Evolutionary conservation across 2,113 vertebrate genomes (phyloP).

Genomic region (Narcine bancroftii): DNA sequence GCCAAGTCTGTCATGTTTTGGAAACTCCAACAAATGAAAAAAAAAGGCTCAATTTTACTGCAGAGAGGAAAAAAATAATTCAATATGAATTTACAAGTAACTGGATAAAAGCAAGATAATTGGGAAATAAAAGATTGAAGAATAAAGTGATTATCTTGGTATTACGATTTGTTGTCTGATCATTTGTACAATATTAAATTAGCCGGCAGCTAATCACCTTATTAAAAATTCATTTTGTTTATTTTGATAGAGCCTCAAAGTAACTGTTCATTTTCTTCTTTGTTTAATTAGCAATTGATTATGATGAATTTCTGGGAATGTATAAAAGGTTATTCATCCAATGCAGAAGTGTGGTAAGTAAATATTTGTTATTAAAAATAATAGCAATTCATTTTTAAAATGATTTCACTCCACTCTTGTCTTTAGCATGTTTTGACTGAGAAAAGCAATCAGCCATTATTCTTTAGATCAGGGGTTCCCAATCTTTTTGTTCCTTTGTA

Average conservation of each 20-base stretch:
- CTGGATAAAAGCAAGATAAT: background rate
- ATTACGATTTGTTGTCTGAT: background rate
- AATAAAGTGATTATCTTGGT: background rate
- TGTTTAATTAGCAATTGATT: slow-evolving; percentile 48
- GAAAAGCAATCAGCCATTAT: background rate
- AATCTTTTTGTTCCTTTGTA: no score
- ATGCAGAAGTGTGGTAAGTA: slow-evolving; percentile 57
- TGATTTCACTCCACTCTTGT: slow-evolving; percentile 16
- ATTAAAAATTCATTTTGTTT: background rate
- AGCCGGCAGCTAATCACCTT: background rate
- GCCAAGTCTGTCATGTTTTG: no score
- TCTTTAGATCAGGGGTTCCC: background rate
- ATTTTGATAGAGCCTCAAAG: background rate
- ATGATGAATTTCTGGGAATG: slow-evolving; percentile 52
- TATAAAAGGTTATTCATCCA: slow-evolving; percentile 52
- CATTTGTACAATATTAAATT: slow-evolving; percentile 7
- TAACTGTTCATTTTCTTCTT: slow-evolving; percentile 16
- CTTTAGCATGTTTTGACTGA: background rate
- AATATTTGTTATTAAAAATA: background rate
- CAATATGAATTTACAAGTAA: background rate
- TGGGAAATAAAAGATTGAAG: background rate
- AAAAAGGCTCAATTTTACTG: background rate
- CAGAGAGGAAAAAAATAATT: no score
- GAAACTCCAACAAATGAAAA: no score
- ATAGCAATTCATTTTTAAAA: background rate